Evolutionary conservation across 2,888 invertebrate genomes (phyloP).

Genomic region (Toxonevra muliebris): DNA sequence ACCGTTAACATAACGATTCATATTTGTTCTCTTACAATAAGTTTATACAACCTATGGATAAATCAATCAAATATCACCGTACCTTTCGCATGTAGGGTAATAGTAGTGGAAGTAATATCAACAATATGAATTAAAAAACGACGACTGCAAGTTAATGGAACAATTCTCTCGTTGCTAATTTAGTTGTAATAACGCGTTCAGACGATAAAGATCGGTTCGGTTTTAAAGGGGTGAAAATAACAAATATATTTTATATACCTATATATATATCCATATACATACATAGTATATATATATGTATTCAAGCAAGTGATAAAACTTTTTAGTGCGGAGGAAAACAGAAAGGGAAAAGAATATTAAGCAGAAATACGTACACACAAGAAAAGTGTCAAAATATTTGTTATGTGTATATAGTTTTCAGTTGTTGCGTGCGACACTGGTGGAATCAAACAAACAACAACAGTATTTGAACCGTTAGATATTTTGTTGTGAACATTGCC

Average conservation of each 20-base stretch:
- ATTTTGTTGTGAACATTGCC: not conserved
- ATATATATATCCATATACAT: no score
- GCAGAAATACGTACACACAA: not conserved
- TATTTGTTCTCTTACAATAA: no score
- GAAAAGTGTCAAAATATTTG: constrained; percentile 4
- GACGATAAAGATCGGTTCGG: constrained; percentile 26
- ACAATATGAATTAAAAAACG: no score
- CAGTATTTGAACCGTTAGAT: not conserved
- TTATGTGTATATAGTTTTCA: not conserved
- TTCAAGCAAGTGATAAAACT: no score
- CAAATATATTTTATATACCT: no score
- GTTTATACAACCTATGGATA: no score
- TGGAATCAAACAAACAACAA: not conserved
- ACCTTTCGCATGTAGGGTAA: no score
- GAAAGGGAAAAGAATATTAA: not conserved
- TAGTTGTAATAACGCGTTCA: constrained; percentile 36
- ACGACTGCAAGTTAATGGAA: no score
- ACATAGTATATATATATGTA: no score
- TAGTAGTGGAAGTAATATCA: no score
- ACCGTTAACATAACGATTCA: no score
- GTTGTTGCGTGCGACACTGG: not conserved
- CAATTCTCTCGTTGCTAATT: constrained; percentile 4
- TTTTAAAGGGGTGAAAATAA: constrained; percentile 9
- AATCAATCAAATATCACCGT: no score
- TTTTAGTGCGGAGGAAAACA: not conserved